Evolutionary conservation across 2,113 vertebrate genomes (phyloP).

Genomic region (Callocephalon fimbriatum): DNA sequence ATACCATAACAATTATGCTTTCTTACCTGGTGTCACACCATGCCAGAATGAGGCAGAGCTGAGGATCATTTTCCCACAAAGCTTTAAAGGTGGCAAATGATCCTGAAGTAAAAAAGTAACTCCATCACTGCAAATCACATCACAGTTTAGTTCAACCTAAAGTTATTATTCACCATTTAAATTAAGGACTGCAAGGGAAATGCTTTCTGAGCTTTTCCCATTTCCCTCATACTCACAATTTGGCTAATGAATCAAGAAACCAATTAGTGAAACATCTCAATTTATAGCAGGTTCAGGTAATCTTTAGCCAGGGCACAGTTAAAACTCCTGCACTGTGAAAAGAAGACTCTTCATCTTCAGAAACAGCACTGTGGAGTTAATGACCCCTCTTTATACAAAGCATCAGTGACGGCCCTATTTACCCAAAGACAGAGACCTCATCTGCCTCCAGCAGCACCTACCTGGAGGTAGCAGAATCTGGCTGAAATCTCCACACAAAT

Average conservation of each 20-base stretch:
- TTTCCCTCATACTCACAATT: constrained; percentile 14
- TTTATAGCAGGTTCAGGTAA: constrained; percentile 45
- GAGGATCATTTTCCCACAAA: neutral
- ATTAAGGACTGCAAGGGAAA: constrained; percentile 35
- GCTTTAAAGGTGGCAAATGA: neutral
- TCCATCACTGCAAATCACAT: neutral
- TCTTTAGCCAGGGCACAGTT: constrained; percentile 50
- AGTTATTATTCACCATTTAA: constrained; percentile 14
- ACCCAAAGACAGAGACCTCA: neutral
- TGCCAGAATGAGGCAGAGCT: neutral
- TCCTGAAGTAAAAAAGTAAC: neutral
- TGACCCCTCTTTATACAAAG: neutral
- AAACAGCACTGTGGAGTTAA: neutral
- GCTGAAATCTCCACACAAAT: fast-evolving
- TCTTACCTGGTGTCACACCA: neutral
- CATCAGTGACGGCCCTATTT: neutral
- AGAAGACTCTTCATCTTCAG: neutral
- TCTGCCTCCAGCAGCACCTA: neutral
- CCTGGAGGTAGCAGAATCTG: neutral
- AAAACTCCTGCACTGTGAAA: constrained; percentile 28
- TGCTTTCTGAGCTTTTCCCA: neutral
- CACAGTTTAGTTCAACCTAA: neutral
- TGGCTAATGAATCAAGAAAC: constrained; percentile 62
- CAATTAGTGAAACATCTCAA: constrained; percentile 60
- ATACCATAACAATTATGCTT: neutral